These are phyloP conservation scores for Liolophura sinensis DNA, from an alignment of 1,140 invertebrate species.

Conservation along the genomic window DNA sequence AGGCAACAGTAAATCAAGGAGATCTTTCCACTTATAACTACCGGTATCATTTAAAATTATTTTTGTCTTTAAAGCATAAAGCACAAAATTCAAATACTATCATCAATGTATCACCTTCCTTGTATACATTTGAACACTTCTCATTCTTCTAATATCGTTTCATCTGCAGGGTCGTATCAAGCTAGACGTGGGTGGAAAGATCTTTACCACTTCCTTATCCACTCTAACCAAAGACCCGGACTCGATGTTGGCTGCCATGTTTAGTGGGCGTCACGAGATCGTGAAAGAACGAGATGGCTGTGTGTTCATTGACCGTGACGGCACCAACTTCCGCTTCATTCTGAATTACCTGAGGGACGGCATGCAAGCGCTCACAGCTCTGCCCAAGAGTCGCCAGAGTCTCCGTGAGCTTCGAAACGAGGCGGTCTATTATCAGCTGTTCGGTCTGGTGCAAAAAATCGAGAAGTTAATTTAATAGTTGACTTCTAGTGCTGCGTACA, in stretches of 20 bases:
- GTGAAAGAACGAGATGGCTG: conserved; percentile 43
- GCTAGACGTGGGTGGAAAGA: conserved; percentile 50
- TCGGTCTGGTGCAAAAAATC: conserved; percentile 39
- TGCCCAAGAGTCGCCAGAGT: conserved; percentile 38
- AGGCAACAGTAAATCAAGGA: no score
- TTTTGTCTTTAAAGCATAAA: no score
- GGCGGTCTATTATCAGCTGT: conserved; percentile 44
- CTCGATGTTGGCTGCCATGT: conserved; percentile 57
- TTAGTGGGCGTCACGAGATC: conserved; percentile 49
- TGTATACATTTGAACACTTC: no score
- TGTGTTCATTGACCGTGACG: conserved; percentile 52
- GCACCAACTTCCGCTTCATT: conserved; percentile 52
- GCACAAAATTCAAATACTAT: no score
- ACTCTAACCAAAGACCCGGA: conserved; percentile 48
- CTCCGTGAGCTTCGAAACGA: conserved; percentile 43
- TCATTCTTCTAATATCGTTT: no score
- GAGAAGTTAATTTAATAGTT: conserved; percentile 33
- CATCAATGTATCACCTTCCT: no score
- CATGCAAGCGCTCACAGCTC: conserved; percentile 31
- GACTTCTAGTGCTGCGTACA: no score
- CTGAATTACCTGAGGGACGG: conserved; percentile 50
- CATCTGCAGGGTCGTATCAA: conserved; percentile 35
- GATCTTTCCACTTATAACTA: no score
- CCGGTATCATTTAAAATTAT: no score
- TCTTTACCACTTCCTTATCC: conserved; percentile 47